Evolutionary conservation across 92 coral and sea anemone genomes (phyloP).

Genomic region (Scolanthus callimorphus): DNA sequence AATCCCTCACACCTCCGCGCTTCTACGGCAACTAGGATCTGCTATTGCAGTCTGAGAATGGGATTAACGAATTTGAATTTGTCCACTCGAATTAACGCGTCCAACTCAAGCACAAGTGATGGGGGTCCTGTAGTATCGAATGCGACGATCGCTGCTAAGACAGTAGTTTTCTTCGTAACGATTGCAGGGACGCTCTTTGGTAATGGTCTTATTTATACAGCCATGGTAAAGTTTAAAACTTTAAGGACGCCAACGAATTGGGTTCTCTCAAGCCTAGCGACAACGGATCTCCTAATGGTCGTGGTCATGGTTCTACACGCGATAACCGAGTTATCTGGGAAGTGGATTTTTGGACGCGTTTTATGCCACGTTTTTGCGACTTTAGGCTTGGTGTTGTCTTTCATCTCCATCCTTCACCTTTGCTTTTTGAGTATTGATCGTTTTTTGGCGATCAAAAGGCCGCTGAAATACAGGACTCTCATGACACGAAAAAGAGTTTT

Average conservation of each 20-base stretch:
- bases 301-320: constrained; percentile 76
- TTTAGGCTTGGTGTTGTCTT: constrained; percentile 58
- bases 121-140: not conserved
- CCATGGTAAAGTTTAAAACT: constrained; percentile 54
- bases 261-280: constrained; percentile 71
- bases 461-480: constrained; percentile 63
- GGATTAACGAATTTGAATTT: not conserved
- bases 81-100: not conserved
- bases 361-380: constrained; percentile 66
- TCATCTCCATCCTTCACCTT: constrained; percentile 86
- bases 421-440: constrained; percentile 83
- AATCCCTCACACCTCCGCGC: no score
- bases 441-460: constrained; percentile 70
- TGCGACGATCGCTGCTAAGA: constrained; percentile 26
- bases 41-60: not conserved
- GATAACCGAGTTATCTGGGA: constrained; percentile 49
- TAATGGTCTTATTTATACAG: constrained; percentile 59
- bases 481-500: constrained; percentile 54
- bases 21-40: no score
- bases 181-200: constrained; percentile 69
- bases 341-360: constrained; percentile 79
- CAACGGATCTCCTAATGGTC: constrained; percentile 82
- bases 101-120: not conserved
- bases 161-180: constrained; percentile 34
- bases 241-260: constrained; percentile 74